A percentile compares a stretch with the other conserved stretches of the same genome.
phyloP scores from a whole-genome alignment of 1,140 invertebrate species.

The Ericerus pela region DNA sequence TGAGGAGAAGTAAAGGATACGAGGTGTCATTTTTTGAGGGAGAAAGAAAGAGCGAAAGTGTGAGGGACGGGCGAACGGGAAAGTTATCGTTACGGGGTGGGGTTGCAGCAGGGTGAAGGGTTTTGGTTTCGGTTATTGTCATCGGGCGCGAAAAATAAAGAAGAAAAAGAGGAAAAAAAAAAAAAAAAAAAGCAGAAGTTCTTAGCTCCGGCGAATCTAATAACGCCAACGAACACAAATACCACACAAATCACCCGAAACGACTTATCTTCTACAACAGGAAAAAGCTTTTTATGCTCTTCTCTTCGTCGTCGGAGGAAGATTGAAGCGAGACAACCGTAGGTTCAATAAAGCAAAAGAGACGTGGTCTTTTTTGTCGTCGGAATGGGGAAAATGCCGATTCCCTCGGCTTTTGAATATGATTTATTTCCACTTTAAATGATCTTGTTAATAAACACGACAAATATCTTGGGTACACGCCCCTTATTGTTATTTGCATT shows the following conservation, averaged over 20 bases:
- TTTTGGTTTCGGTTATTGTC: neutral
- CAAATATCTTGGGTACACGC: conserved; percentile 7
- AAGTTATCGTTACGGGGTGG: no score
- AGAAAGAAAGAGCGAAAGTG: no score
- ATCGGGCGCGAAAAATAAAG: neutral
- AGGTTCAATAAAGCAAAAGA: conserved; percentile 8
- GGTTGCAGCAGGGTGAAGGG: no score
- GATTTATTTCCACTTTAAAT: conserved; percentile 12
- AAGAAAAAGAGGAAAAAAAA: no score
- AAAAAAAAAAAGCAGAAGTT: no score
- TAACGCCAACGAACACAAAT: conserved; percentile 9
- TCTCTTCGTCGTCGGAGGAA: neutral
- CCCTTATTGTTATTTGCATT: conserved; percentile 10
- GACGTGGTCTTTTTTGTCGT: neutral
- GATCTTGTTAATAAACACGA: conserved; percentile 12
- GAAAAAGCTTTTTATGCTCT: conserved; percentile 4
- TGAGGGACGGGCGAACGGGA: no score
- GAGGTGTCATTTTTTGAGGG: conserved; percentile 2
- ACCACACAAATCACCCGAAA: conserved; percentile 10
- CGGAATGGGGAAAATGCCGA: conserved; percentile 9
- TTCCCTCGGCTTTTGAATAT: conserved; percentile 5
- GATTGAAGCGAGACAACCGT: neutral
- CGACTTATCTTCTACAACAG: conserved; percentile 8
- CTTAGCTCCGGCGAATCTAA: no score
- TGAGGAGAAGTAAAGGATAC: no score